Percentiles rank a stretch among this genome's conserved stretches.
Conservation (phyloP, 2,888 invertebrate genomes). For the Agriotes lineatus region DNA sequence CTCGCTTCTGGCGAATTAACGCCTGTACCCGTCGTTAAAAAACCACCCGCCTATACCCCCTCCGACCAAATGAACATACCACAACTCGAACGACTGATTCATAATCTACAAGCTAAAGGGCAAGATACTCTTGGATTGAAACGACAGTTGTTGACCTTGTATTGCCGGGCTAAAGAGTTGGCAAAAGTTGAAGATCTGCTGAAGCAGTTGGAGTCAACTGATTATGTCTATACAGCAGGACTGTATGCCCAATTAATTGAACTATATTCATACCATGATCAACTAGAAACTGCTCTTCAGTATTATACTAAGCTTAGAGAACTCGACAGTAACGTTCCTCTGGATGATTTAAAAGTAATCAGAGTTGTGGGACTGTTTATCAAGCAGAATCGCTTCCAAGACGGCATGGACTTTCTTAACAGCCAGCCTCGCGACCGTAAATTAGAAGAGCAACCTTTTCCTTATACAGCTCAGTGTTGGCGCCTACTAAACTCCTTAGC, state of each 20-base stretch:
- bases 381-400: constrained; percentile 72
- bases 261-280: constrained; percentile 72
- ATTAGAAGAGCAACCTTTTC: constrained; percentile 64
- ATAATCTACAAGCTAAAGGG: constrained; percentile 70
- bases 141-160: constrained; percentile 72
- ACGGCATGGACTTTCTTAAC: constrained; percentile 71
- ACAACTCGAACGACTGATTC: constrained; percentile 72
- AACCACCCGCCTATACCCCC: constrained; percentile 61
- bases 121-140: constrained; percentile 72
- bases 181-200: constrained; percentile 71
- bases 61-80: constrained; percentile 66
- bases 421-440: constrained; percentile 61
- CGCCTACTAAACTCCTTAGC: constrained; percentile 77
- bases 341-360: constrained; percentile 75
- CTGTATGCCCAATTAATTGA: constrained; percentile 76
- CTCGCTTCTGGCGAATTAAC: constrained; percentile 76
- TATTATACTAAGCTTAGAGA: constrained; percentile 67
- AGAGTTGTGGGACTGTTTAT: constrained; percentile 72
- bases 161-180: constrained; percentile 74
- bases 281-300: constrained; percentile 74
- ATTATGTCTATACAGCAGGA: constrained; percentile 72
- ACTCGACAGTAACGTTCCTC: constrained; percentile 67
- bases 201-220: constrained; percentile 70
- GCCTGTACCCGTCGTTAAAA: constrained; percentile 62
- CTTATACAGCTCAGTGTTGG: constrained; percentile 73